These are phyloP conservation scores for Bombus waltoni DNA, from an alignment of 1,140 invertebrate species.

Conservation along the genomic window DNA sequence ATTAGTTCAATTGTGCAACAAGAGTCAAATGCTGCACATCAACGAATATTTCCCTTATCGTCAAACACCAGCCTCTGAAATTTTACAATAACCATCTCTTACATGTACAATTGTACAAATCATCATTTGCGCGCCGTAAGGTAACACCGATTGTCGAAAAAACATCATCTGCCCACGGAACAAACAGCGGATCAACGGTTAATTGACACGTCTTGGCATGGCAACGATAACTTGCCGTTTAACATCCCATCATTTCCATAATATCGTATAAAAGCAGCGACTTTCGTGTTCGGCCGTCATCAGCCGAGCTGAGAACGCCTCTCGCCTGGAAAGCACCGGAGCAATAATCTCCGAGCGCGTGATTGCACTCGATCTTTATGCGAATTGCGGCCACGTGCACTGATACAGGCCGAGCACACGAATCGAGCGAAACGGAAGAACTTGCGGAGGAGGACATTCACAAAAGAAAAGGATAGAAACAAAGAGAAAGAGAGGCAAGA, in stretches of 20 bases:
- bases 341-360: conserved; percentile 65
- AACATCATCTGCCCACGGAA: neutral
- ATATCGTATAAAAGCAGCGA: conserved; percentile 29
- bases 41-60: neutral
- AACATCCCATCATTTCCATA: conserved; percentile 43
- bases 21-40: no score
- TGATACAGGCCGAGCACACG: neutral
- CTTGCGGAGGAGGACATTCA: neutral
- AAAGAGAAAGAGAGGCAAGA: conserved; percentile 17
- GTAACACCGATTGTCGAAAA: neutral
- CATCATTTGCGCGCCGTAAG: neutral
- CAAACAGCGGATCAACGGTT: conserved; percentile 6
- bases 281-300: conserved; percentile 38
- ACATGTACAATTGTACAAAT: neutral
- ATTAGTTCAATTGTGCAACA: neutral
- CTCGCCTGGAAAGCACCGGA: conserved; percentile 76
- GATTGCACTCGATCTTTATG: conserved; percentile 53
- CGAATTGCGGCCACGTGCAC: conserved; percentile 44
- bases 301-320: conserved; percentile 73
- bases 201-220: conserved; percentile 17
- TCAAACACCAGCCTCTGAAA: neutral
- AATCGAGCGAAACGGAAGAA: neutral
- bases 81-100: neutral
- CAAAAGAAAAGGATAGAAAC: neutral
- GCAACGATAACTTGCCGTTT: conserved; percentile 11